phyloP scores from a whole-genome alignment of 2,797 vertebrate genomes.

The Ispidina picta region DNA sequence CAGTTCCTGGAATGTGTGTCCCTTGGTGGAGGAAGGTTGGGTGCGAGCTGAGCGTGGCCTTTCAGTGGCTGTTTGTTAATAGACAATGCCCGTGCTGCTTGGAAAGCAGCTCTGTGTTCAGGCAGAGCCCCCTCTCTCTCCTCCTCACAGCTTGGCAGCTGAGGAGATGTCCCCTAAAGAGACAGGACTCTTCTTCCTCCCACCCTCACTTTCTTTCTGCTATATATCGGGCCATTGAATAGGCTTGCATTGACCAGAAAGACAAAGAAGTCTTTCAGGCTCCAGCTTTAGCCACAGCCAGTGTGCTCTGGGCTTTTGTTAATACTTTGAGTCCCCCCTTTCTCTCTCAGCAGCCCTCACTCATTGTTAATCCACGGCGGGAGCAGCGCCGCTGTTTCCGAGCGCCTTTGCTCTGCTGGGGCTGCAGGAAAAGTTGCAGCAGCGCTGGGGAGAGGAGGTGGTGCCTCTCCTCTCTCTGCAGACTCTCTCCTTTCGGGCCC shows the following conservation, averaged over 20 bases:
- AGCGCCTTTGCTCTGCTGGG: constrained; percentile 41
- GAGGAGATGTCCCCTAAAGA: constrained; percentile 72
- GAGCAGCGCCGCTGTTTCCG: constrained; percentile 24
- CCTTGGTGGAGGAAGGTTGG: not conserved
- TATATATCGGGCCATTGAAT: constrained; percentile 66
- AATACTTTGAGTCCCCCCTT: constrained; percentile 24
- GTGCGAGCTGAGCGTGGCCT: not conserved
- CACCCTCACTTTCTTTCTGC: constrained; percentile 38
- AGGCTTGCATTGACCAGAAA: constrained; percentile 71
- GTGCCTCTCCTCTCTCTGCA: not conserved
- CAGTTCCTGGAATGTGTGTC: not conserved
- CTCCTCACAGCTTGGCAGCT: constrained; percentile 47
- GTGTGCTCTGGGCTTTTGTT: constrained; percentile 70
- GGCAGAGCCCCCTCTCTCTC: not conserved
- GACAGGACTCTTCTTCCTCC: constrained; percentile 60
- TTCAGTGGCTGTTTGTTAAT: not conserved
- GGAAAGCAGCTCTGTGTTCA: not conserved
- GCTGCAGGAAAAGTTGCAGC: constrained; percentile 22
- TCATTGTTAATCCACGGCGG: constrained; percentile 54
- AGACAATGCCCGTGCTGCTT: not conserved
- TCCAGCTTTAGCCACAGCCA: constrained; percentile 26
- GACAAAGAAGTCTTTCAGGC: constrained; percentile 78
- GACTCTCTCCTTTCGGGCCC: not conserved
- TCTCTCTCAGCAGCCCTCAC: constrained; percentile 41
- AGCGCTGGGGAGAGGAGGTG: not conserved